A percentile compares a stretch with the other conserved stretches of the same genome.
These are phyloP conservation scores for Ursus arctos DNA, from an alignment of 2,113 vertebrate species.

Conservation along the genomic window DNA sequence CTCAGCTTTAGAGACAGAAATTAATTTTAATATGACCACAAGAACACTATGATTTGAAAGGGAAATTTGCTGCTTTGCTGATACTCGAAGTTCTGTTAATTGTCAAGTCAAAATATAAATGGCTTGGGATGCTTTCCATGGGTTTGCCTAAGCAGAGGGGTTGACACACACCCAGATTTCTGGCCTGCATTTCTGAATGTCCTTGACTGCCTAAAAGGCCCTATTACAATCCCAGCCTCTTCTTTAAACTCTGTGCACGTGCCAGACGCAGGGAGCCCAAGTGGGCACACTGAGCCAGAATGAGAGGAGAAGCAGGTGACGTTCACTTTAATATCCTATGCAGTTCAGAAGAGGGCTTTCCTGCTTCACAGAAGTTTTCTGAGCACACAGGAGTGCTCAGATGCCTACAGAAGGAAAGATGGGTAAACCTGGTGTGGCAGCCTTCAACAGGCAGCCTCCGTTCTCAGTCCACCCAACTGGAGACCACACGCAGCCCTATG, in stretches of 20 bases:
- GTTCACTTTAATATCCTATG: neutral
- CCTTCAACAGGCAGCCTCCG: neutral
- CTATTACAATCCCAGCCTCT: neutral
- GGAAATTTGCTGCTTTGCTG: neutral
- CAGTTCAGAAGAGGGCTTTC: neutral
- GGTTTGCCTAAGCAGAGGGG: neutral
- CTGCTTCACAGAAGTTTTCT: neutral
- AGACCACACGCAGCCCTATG: neutral
- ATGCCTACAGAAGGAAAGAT: neutral
- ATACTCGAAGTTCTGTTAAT: neutral
- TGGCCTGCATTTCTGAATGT: neutral
- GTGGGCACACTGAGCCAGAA: neutral
- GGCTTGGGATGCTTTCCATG: neutral
- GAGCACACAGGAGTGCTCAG: neutral
- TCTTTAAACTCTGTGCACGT: neutral
- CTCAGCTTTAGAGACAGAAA: constrained; percentile 26
- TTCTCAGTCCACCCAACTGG: neutral
- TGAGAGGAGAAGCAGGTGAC: neutral
- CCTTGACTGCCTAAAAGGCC: neutral
- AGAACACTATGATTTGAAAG: neutral
- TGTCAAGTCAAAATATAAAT: neutral
- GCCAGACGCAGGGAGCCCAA: neutral
- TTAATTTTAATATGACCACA: neutral
- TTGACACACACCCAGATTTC: neutral
- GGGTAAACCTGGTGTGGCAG: neutral